Conservation (phyloP, 2,888 invertebrate species). For the Eutolmus rufibarbis region DNA sequence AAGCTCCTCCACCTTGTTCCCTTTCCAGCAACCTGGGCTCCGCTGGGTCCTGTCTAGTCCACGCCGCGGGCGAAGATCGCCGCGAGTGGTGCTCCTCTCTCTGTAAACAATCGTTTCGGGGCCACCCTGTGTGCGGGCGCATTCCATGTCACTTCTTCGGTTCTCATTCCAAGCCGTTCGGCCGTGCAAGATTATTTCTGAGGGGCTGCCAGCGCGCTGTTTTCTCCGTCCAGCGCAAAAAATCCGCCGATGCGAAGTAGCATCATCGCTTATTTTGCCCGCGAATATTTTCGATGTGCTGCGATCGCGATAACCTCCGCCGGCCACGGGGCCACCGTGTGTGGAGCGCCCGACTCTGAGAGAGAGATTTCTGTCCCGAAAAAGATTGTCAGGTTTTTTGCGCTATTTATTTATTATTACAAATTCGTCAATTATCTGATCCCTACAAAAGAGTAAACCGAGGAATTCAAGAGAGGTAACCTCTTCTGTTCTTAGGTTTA, state of each 20-base stretch:
- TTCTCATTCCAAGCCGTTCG: constrained; percentile 23
- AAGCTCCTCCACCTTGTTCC: constrained; percentile 48
- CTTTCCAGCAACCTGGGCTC: neutral
- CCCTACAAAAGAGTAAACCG: neutral
- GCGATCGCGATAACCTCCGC: neutral
- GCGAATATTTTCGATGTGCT: neutral
- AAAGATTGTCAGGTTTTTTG: neutral
- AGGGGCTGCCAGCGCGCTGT: neutral
- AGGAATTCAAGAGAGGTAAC: no score
- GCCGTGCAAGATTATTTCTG: constrained; percentile 28
- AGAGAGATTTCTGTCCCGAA: neutral
- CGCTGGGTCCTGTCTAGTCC: neutral
- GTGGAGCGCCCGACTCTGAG: neutral
- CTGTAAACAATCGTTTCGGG: constrained; percentile 24
- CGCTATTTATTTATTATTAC: neutral
- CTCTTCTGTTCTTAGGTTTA: no score
- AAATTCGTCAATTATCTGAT: neutral
- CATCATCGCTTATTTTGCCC: neutral
- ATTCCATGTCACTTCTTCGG: constrained; percentile 36
- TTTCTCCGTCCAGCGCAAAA: neutral
- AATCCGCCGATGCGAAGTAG: neutral
- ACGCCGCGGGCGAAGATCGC: neutral
- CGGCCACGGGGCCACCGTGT: neutral
- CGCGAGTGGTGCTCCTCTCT: neutral
- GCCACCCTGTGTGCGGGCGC: constrained; percentile 40